These are phyloP conservation scores for Sebastiscus tertius DNA, from an alignment of 2,797 vertebrate genomes.

Conservation along the genomic window DNA sequence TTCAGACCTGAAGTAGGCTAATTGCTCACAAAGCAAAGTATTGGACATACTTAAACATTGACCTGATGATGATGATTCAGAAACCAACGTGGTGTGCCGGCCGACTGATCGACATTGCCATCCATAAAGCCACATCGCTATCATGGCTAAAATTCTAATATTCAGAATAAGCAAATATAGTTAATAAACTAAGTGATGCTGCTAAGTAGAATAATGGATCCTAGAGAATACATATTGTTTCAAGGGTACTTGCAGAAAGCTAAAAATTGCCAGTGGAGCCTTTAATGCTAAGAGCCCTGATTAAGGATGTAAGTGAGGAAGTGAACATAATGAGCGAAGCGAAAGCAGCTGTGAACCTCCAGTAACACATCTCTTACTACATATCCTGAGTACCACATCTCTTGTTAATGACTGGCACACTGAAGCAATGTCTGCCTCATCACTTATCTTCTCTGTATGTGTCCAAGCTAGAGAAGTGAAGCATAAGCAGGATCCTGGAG, in stretches of 20 bases:
- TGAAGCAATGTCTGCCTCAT: background rate
- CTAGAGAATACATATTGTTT: background rate
- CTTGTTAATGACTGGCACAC: background rate
- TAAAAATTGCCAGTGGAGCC: background rate
- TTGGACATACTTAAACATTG: background rate
- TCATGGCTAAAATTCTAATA: background rate
- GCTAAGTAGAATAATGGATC: conserved; percentile 10
- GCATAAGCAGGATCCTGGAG: background rate
- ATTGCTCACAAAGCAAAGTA: background rate
- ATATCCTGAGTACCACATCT: background rate
- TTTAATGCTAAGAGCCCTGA: conserved; percentile 3
- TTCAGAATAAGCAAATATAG: background rate
- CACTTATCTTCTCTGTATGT: background rate
- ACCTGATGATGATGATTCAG: background rate
- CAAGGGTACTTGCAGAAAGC: conserved; percentile 1
- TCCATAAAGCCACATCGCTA: background rate
- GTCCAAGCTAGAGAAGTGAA: conserved; percentile 4
- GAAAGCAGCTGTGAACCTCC: conserved; percentile 4
- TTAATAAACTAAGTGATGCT: background rate
- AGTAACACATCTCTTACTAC: background rate
- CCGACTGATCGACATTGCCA: background rate
- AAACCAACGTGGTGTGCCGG: background rate
- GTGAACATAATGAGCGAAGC: background rate
- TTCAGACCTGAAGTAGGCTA: background rate
- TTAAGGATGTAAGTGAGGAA: background rate